These are phyloP conservation scores for Pycnonotus jocosus DNA, from an alignment of 2,113 vertebrate genomes.

Conservation along the genomic window DNA sequence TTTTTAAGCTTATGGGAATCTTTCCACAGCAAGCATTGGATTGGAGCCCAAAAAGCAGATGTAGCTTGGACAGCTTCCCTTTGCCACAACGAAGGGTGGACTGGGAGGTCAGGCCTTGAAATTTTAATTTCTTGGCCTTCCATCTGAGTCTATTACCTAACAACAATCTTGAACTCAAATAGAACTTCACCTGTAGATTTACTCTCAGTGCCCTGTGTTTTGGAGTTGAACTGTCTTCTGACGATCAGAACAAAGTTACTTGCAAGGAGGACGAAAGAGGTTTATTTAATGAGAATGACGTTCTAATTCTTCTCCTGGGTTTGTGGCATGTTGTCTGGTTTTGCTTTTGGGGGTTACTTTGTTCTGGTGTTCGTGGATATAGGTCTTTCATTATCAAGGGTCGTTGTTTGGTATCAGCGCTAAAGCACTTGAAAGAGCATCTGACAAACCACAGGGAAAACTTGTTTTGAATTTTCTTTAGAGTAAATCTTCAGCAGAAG, in stretches of 20 bases:
- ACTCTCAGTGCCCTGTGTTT: not conserved
- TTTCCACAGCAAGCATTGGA: not conserved
- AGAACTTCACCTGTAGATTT: not conserved
- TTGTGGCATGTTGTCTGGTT: not conserved
- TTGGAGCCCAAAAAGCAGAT: not conserved
- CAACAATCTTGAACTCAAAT: not conserved
- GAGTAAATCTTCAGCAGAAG: not conserved
- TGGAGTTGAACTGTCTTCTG: not conserved
- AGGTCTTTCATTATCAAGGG: not conserved
- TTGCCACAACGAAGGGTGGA: not conserved
- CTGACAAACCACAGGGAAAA: not conserved
- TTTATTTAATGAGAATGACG: not conserved
- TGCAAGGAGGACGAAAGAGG: not conserved
- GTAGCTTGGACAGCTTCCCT: not conserved
- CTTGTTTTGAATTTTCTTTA: not conserved
- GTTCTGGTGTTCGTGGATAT: not conserved
- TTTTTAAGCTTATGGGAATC: conserved; percentile 9
- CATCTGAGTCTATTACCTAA: not conserved
- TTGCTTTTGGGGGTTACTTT: not conserved
- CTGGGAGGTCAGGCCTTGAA: not conserved
- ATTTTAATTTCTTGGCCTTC: not conserved
- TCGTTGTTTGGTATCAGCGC: not conserved
- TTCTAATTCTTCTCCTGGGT: not conserved
- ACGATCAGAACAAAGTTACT: not conserved
- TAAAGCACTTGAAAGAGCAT: not conserved